A percentile compares a stretch with the other conserved stretches of the same genome.
Evolutionary conservation across 2,888 invertebrate genomes (phyloP).

Genomic region (Sepiola atlantica): DNA sequence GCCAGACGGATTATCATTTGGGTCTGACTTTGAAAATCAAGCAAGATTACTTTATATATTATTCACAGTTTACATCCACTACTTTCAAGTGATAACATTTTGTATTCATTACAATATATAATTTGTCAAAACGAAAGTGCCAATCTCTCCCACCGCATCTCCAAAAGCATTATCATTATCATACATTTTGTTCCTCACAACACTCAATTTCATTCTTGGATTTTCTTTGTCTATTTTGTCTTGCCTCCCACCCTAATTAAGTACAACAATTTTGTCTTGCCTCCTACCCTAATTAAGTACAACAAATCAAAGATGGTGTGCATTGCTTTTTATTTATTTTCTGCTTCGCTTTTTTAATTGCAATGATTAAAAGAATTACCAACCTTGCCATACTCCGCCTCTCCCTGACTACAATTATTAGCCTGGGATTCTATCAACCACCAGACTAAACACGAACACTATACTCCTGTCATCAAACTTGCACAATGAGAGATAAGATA

Average conservation of each 20-base stretch:
- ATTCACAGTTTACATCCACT: background rate
- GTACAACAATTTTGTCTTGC: conserved; percentile 32
- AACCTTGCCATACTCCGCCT: background rate
- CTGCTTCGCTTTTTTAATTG: background rate
- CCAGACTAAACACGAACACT: background rate
- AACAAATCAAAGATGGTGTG: background rate
- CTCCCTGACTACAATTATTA: background rate
- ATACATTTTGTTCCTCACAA: background rate
- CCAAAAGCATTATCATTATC: background rate
- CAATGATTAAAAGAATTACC: conserved; percentile 8
- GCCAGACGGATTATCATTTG: no score
- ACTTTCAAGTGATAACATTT: background rate
- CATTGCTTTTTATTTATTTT: background rate
- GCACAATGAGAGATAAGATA: background rate
- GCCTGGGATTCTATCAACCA: background rate
- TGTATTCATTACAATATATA: background rate
- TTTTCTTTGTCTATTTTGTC: background rate
- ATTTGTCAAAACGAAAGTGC: background rate
- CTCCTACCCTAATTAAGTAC: background rate
- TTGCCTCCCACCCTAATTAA: background rate
- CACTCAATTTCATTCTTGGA: background rate
- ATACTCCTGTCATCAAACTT: background rate
- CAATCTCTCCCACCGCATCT: background rate
- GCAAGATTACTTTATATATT: no score
- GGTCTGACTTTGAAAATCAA: no score